Conservation (phyloP, 2,113 vertebrate genomes). For the Todiramphus saurophagus region DNA sequence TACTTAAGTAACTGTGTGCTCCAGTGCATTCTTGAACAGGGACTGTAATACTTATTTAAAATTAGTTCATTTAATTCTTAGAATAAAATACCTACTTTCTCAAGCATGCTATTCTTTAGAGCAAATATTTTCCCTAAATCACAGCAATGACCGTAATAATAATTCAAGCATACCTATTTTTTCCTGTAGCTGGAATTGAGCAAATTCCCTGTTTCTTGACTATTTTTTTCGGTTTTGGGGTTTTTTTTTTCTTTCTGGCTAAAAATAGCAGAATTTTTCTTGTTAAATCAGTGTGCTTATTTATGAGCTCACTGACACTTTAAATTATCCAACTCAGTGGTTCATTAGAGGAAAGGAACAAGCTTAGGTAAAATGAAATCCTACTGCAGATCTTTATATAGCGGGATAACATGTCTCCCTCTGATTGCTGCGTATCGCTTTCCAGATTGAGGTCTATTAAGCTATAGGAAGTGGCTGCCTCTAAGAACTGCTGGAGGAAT, state of each 20-base stretch:
- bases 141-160: neutral
- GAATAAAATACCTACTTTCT: conserved; percentile 17
- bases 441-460: neutral
- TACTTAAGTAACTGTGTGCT: neutral
- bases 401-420: neutral
- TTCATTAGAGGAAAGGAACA: conserved; percentile 33
- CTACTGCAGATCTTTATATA: conserved; percentile 14
- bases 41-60: neutral
- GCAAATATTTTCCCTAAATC: conserved; percentile 21
- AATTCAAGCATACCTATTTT: conserved; percentile 22
- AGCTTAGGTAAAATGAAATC: conserved; percentile 23
- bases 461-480: neutral
- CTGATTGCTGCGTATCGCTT: neutral
- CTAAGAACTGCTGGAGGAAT: neutral
- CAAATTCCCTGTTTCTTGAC: neutral
- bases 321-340: conserved; percentile 8
- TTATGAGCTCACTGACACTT: conserved; percentile 23
- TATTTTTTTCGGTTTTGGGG: neutral
- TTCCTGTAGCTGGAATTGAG: neutral
- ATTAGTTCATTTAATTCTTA: conserved; percentile 16
- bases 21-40: neutral
- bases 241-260: neutral
- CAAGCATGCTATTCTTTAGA: neutral
- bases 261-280: conserved; percentile 42
- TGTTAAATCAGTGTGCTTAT: conserved; percentile 34